Base-by-base conservation (phyloP, 2,888 invertebrate species). In the Gastracanthus pulcherrimus region DNA sequence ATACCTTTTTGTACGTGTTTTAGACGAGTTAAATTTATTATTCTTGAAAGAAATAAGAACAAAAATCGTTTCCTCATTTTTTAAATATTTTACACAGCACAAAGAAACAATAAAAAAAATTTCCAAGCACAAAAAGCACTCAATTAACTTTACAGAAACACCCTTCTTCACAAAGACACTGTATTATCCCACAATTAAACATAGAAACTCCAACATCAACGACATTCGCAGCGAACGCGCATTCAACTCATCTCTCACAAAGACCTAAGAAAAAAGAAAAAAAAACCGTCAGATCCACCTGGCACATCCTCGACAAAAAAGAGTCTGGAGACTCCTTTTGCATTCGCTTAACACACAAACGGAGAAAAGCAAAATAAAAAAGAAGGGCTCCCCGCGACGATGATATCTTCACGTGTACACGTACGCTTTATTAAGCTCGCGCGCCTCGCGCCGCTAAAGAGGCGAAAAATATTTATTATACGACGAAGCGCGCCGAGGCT, bases 381-480 rank as follows among this genome's bases (percentile, higher is more conserved):
- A n/a, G n/a, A n/a, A n/a, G n/a, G n/a, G n/a, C n/a, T n/a, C n/a
- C 23, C 11, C 55, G 26, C 55, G 55, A n/a, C n/a, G n/a, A n/a
- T n/a, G n/a, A 55, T 55, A 23, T 55, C 26, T 23, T 55, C 11
- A 23, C 55, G 26, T 13, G 26, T 55, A 55, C 11, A 23, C 55
- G 26, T 13, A 55, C 26, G 26, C 64, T 64, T 64, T 38, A 38
- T 64, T 41, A 60, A 41, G 26, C 74, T 38, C 23, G 5, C 38
- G 19, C 31, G 41, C 4, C 19, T n/a, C n/a, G n/a, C n/a, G n/a
- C 26, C 11, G 23, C 55, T 26, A 55, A 67, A 67, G 75, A 31
- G 29, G 58, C 13, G 38, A 75, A 75, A 75, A 75, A 75, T 51
- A 75, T 75, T 75, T 75, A 64, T 75, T 66, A 23, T 36, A n/a